phyloP scores from a whole-genome alignment of 2,888 invertebrate genomes.

The Malthinus seriepunctatus region DNA sequence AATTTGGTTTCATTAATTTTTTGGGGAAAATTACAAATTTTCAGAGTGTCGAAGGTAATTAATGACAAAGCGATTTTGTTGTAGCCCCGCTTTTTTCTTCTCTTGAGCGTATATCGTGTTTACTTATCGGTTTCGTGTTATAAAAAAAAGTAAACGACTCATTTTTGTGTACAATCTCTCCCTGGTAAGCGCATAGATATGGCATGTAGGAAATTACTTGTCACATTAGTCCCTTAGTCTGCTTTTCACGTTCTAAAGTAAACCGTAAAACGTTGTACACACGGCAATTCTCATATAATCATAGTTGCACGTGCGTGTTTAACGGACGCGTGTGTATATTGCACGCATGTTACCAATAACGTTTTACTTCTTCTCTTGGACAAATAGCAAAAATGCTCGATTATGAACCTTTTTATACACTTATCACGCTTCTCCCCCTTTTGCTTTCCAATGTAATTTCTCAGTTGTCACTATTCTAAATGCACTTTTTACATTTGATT shows the following conservation, averaged over 20 bases:
- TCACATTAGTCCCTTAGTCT: slow-evolving; percentile 30
- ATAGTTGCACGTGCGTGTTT: slow-evolving; percentile 35
- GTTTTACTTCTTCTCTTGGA: slow-evolving; percentile 10
- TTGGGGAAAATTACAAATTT: background rate
- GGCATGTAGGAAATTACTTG: slow-evolving; percentile 35
- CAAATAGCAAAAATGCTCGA: slow-evolving; percentile 24
- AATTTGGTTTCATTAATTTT: background rate
- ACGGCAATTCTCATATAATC: slow-evolving; percentile 25
- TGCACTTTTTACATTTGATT: slow-evolving; percentile 29
- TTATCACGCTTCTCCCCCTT: slow-evolving; percentile 29
- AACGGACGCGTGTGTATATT: slow-evolving; percentile 30
- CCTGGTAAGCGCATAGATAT: slow-evolving; percentile 24
- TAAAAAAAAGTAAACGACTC: slow-evolving; percentile 26
- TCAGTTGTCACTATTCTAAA: slow-evolving; percentile 23
- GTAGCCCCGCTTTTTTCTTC: background rate
- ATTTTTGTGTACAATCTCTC: slow-evolving; percentile 27
- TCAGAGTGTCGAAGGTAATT: background rate
- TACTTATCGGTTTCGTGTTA: slow-evolving; percentile 25
- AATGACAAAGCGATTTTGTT: background rate
- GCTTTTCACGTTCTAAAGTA: slow-evolving; percentile 17
- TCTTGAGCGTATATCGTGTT: slow-evolving; percentile 21
- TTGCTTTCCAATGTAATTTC: slow-evolving; percentile 17
- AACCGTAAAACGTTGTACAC: slow-evolving; percentile 25
- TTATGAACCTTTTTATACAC: slow-evolving; percentile 27
- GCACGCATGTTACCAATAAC: slow-evolving; percentile 25